phyloP scores from a whole-genome alignment of 1,140 invertebrate genomes.

The Ips nitidus region DNA sequence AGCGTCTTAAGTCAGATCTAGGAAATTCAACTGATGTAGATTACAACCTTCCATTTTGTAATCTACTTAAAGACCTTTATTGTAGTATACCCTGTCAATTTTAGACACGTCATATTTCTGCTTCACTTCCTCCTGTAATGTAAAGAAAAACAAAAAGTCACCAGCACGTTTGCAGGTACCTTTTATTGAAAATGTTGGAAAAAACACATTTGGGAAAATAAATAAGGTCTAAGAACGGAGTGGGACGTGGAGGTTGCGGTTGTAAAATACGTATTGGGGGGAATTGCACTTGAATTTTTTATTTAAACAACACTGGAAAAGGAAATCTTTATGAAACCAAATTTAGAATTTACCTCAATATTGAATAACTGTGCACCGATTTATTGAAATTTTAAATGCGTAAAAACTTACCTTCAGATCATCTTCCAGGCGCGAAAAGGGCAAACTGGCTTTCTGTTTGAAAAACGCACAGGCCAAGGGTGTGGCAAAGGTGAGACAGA shows the following conservation, averaged over 20 bases:
- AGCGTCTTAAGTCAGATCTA: no score
- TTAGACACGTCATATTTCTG: slow-evolving; percentile 32
- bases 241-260: slow-evolving; percentile 60
- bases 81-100: slow-evolving; percentile 36
- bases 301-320: slow-evolving; percentile 52
- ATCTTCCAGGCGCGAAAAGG: slow-evolving; percentile 60
- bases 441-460: slow-evolving; percentile 67
- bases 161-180: background rate
- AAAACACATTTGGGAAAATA: background rate
- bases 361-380: no score
- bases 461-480: slow-evolving; percentile 82
- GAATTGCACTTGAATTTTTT: slow-evolving; percentile 51
- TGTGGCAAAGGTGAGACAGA: slow-evolving; percentile 79
- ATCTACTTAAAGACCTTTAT: slow-evolving; percentile 40
- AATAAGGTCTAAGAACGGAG: slow-evolving; percentile 8
- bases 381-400: background rate
- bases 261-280: slow-evolving; percentile 60
- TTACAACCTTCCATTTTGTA: no score
- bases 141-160: slow-evolving; percentile 9
- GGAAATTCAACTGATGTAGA: no score
- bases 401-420: slow-evolving; percentile 55
- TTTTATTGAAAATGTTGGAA: background rate
- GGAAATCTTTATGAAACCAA: background rate
- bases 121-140: slow-evolving; percentile 34
- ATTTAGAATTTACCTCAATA: no score